These are phyloP conservation scores for Podargus strigoides DNA, from an alignment of 2,797 vertebrate species.

Conservation along the genomic window DNA sequence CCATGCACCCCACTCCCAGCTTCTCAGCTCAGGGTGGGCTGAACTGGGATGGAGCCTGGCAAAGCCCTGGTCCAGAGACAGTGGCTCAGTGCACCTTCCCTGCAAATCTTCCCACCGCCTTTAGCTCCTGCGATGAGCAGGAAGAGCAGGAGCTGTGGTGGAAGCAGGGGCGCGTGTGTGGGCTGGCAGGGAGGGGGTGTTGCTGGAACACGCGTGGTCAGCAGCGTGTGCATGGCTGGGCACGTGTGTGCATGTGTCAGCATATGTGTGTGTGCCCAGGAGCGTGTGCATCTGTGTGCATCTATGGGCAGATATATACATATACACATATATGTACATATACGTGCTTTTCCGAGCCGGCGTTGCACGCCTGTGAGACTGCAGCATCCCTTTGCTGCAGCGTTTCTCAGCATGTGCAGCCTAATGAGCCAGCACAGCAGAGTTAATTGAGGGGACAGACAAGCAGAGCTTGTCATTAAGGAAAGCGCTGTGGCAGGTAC, in stretches of 20 bases:
- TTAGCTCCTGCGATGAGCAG: accelerated
- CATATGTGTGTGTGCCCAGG: background rate
- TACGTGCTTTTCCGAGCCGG: background rate
- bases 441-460: slow-evolving; percentile 34
- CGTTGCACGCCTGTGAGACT: background rate
- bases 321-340: accelerated
- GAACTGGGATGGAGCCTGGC: background rate
- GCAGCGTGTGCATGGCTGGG: accelerated
- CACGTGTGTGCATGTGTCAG: background rate
- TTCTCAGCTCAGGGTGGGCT: background rate
- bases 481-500: background rate
- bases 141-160: background rate
- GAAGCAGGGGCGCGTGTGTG: accelerated
- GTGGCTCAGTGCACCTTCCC: background rate
- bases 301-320: too few species aligned
- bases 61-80: background rate
- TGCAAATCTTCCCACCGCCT: background rate
- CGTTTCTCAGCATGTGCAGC: background rate
- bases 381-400: slow-evolving; percentile 36
- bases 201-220: background rate
- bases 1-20: background rate
- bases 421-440: slow-evolving; percentile 14
- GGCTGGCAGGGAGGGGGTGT: background rate
- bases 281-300: accelerated
- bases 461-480: background rate